These are phyloP conservation scores for Perodicticus potto DNA, from an alignment of 2,797 vertebrate species.

Conservation along the genomic window DNA sequence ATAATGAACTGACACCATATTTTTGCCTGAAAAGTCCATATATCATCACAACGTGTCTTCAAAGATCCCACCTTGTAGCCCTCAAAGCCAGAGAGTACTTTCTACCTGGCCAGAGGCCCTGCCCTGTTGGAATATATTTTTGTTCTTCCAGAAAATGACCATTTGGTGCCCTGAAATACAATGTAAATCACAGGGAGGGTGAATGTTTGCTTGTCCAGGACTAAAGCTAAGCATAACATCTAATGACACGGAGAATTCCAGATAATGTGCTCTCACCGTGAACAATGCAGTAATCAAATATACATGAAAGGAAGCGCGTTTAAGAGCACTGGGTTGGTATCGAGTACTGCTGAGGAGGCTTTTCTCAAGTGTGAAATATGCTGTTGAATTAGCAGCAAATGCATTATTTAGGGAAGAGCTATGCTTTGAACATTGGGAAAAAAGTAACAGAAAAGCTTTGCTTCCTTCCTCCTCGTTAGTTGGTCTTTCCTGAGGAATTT, in stretches of 20 bases:
- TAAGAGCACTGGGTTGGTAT: slow-evolving; percentile 56
- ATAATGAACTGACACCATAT: slow-evolving; percentile 13
- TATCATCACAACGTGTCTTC: background rate
- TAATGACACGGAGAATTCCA: slow-evolving; percentile 78
- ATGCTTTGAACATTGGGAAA: background rate
- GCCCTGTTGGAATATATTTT: background rate
- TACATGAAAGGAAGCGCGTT: slow-evolving; percentile 74
- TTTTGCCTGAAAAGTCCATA: slow-evolving; percentile 11
- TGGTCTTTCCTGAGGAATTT: slow-evolving; percentile 42
- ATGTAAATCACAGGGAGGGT: slow-evolving; percentile 73
- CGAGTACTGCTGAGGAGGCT: slow-evolving; percentile 35
- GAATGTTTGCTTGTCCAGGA: slow-evolving; percentile 81
- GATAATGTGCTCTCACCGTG: slow-evolving; percentile 66
- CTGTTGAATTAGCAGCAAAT: slow-evolving; percentile 67
- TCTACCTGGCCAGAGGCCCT: background rate
- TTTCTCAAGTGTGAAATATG: slow-evolving; percentile 75
- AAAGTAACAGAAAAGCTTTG: accelerated
- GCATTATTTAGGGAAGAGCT: slow-evolving; percentile 58
- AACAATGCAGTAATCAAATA: slow-evolving; percentile 78
- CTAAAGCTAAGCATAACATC: slow-evolving; percentile 73
- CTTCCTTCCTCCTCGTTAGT: background rate
- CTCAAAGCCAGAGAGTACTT: background rate
- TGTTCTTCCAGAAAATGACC: slow-evolving; percentile 57
- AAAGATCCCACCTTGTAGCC: background rate
- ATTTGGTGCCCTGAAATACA: slow-evolving; percentile 63